Base-by-base conservation (phyloP, 2,888 invertebrate species). In the Itoplectis maculator region DNA sequence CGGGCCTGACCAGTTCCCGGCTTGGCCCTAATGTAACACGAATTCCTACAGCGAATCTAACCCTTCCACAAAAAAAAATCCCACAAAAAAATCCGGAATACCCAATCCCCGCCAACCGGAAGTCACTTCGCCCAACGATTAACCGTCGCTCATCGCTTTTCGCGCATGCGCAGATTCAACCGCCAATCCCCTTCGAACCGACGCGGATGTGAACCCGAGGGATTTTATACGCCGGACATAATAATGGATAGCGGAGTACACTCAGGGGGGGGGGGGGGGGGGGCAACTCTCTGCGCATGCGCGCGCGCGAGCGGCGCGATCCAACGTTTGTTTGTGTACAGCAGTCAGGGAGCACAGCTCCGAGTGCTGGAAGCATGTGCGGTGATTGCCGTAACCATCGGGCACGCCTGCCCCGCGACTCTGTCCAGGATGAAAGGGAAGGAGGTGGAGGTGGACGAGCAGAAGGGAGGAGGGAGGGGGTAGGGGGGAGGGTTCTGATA, bases 371-470 rank as follows among this genome's bases (percentile, higher is more conserved):
- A 88, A 91, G 91, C 91, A 90, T 91, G 91, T 89, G 90, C 91
- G 87, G 91, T 89, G 90, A 90, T 90, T 90, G 90, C 90, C 88
- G 89, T 89, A 90, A 89, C 89, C 89, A 90, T 89, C 88, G 91
- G 91, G 91, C 91, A 91, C 91, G 91, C 91, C 91, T 90, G 90
- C 87, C 56, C 23, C 54, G n/a, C n/a, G 70, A 45, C 70, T 70
- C 54, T 70, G 56, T 23, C 51, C 72, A 42, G 63, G 63, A 49
- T 74, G 74, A 74, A 70, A 70, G 70, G 56, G 70, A 40, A 70
- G 40, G 54, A 56, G 56, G 56, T 23, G 65, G 8, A 45, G 7
- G 45, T 4, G 45, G 45, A 45, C n/a, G n/a, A n/a, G n/a, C n/a
- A n/a, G n/a, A 70, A 70, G 70, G 56, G 70, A 40, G 56, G 40